Base-by-base conservation (phyloP, 2,888 invertebrate genomes). In the Gortyna flavago region DNA sequence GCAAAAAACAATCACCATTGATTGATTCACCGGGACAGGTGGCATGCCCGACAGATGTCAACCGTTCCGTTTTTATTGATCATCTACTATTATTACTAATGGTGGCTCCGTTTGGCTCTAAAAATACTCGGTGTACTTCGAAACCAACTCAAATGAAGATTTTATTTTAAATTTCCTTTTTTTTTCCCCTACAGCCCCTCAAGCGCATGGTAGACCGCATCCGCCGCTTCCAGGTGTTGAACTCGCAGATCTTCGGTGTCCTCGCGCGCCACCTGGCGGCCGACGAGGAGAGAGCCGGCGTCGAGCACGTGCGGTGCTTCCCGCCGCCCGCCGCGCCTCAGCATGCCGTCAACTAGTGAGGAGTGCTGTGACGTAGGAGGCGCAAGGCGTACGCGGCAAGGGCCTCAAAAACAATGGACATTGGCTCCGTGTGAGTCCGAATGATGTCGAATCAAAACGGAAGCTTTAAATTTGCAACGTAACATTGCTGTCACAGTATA, bases 181-280 rank as follows among this genome's bases (percentile, higher is more conserved):
- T 32, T 51, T 8, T 3, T 54, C 18, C 9, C 72, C 25, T n/a
- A 92, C 89, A 99, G 99, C 98, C 98, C 87, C 96, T 99, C 88
- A 99, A 99, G 92, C 97, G 99, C 77, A 99, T 99, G 99, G 99
- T 99, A 81, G 99, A 99, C 95, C 97, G 99, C 85, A 99, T 99
- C 91, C 97, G 99, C 67, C 98, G 99, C 79, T 99, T 99, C 96
- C 99, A 99, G 96, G 99, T 99, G 83, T 97, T 99, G 77, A 99
- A 99, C 97, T 99, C 99, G 21, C 99, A 99, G 97, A 99, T 99
- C 88, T 99, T 99, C 96, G 99, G 99, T 65, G 98, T 99, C 83
- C 97, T 99, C 80, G 99, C 99, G 95, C 99, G 99, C 92, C 99
- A 99, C 95, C 97, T 99, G 81, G 98, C 98, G 90, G 98, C 98